Conservation (phyloP, 2,888 invertebrate species). For the Sarcophaga variegata region DNA sequence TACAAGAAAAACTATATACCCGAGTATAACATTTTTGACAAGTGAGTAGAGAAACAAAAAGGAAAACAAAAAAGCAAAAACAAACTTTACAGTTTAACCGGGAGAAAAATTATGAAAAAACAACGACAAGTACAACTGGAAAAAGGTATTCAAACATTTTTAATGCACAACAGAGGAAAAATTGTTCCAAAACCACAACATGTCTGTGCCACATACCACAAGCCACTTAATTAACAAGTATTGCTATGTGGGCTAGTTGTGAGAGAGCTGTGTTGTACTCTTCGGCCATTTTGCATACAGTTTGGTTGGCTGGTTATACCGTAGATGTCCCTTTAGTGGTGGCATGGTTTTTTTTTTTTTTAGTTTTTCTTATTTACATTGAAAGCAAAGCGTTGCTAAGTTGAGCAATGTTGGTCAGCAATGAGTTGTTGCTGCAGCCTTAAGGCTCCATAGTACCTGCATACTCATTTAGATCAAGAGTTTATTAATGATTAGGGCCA, state of each 20-base stretch:
- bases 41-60: slow-evolving; percentile 9
- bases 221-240: slow-evolving; percentile 70
- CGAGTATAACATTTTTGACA: slow-evolving; percentile 54
- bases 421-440: not conserved
- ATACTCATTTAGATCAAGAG: not conserved
- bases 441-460: not conserved
- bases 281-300: not conserved
- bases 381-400: too few relatives aligned
- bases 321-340: slow-evolving; percentile 54
- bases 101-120: slow-evolving; percentile 51
- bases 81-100: slow-evolving; percentile 42
- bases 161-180: slow-evolving; percentile 40
- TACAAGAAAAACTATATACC: slow-evolving; percentile 16
- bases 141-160: slow-evolving; percentile 24
- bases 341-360: slow-evolving; percentile 35
- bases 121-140: not conserved
- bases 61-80: not conserved
- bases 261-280: too few relatives aligned
- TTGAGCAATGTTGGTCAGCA: too few relatives aligned
- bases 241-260: slow-evolving; percentile 62
- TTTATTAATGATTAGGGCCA: not conserved
- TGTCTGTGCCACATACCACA: slow-evolving; percentile 68
- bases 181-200: slow-evolving; percentile 55
- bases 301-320: slow-evolving; percentile 29
- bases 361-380: not conserved